These are phyloP conservation scores for Dryoscopus gambensis DNA, from an alignment of 2,113 vertebrate genomes.

Conservation along the genomic window DNA sequence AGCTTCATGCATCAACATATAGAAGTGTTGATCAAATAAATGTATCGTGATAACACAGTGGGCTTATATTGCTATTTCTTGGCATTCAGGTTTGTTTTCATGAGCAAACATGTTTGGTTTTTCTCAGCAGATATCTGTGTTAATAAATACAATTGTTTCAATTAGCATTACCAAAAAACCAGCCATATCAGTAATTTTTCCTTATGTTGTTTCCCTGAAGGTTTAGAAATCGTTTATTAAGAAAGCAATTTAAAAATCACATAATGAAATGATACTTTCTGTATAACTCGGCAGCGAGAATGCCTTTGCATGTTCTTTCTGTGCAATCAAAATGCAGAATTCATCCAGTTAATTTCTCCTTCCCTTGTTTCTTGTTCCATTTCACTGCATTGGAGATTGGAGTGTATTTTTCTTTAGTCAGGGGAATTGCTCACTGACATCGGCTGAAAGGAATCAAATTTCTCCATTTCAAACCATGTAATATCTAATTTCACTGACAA, in stretches of 20 bases:
- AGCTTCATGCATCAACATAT: neutral
- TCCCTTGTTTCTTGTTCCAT: neutral
- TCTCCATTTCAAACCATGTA: neutral
- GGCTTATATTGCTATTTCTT: neutral
- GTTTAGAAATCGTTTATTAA: neutral
- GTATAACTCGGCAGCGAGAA: neutral
- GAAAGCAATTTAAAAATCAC: neutral
- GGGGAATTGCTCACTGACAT: neutral
- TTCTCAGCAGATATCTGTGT: neutral
- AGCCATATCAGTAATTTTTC: neutral
- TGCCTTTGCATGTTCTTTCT: neutral
- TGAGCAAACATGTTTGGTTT: neutral
- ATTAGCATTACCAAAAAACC: neutral
- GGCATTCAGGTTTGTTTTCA: neutral
- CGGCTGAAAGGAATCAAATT: slow-evolving; percentile 3
- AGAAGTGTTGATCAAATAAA: neutral
- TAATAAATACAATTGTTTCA: neutral
- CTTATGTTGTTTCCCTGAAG: neutral
- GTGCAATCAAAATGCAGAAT: neutral
- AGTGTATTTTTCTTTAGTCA: neutral
- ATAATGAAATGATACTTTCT: neutral
- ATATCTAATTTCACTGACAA: slow-evolving; percentile 19
- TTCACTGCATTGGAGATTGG: neutral
- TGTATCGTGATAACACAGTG: too few species aligned
- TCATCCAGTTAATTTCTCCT: neutral